A percentile compares a stretch with the other conserved stretches of the same genome.
These are phyloP conservation scores for Ia io DNA, from an alignment of 2,113 vertebrate genomes.

Conservation along the genomic window DNA sequence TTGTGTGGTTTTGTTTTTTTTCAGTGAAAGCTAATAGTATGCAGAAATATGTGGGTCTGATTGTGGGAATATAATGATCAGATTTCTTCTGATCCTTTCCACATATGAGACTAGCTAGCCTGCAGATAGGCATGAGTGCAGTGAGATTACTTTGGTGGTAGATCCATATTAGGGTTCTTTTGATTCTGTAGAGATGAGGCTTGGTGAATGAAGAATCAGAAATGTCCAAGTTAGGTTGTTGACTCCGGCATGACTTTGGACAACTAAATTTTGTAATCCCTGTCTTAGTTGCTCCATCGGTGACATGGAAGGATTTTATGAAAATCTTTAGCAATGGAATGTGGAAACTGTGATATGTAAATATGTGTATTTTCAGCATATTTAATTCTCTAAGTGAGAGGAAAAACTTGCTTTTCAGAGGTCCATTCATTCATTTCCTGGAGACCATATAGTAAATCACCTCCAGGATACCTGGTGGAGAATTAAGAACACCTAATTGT, in stretches of 20 bases:
- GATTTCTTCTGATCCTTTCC: not conserved
- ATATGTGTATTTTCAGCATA: not conserved
- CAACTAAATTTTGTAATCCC: not conserved
- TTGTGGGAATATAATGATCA: not conserved
- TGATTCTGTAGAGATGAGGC: not conserved
- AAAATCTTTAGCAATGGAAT: not conserved
- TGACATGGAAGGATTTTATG: not conserved
- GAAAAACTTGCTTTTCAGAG: not conserved
- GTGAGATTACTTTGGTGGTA: not conserved
- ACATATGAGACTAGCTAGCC: not conserved
- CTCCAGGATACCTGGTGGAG: not conserved
- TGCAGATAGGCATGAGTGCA: not conserved
- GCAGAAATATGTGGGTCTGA: not conserved
- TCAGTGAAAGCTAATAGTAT: conserved; percentile 28
- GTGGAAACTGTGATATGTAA: not conserved
- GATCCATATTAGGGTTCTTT: not conserved
- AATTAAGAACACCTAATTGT: not conserved
- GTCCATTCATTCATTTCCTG: not conserved
- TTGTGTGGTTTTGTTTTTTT: conserved; percentile 4
- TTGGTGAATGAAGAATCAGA: not conserved
- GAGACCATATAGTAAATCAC: not conserved
- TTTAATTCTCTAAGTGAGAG: not conserved
- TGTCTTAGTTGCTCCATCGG: not conserved
- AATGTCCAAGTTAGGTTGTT: not conserved
- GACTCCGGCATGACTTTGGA: not conserved